phyloP scores from a whole-genome alignment of 92 coral and sea anemone genomes.

The Palythoa grandis region DNA sequence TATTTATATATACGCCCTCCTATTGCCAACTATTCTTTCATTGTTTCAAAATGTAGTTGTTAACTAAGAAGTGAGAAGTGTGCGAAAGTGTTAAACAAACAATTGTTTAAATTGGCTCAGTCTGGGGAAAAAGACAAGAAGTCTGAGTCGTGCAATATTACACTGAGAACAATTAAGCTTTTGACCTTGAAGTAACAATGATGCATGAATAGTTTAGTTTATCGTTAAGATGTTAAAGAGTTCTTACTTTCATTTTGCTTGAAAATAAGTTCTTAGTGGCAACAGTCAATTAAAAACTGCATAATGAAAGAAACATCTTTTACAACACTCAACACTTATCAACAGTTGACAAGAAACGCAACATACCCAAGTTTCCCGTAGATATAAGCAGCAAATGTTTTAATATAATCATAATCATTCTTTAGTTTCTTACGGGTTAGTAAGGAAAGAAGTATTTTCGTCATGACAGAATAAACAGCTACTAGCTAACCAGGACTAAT shows the following conservation, averaged over 20 bases:
- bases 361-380: neutral
- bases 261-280: neutral
- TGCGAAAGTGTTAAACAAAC: conserved; percentile 17
- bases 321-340: neutral
- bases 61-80: conserved; percentile 13
- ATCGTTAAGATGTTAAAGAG: neutral
- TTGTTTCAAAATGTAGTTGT: conserved; percentile 11
- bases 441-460: neutral
- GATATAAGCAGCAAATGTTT: neutral
- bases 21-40: neutral
- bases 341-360: neutral
- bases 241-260: neutral
- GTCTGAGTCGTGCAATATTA: conserved; percentile 2
- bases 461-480: neutral
- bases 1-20: conserved; percentile 4
- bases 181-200: neutral
- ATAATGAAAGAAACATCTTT: neutral
- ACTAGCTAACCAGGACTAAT: neutral
- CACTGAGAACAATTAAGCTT: neutral
- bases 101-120: neutral
- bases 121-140: neutral
- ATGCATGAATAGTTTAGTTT: conserved; percentile 1
- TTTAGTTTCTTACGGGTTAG: neutral
- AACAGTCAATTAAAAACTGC: neutral
- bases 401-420: neutral